Evolutionary conservation across 2,888 invertebrate genomes (phyloP).

Genomic region (Drosophila dives): DNA sequence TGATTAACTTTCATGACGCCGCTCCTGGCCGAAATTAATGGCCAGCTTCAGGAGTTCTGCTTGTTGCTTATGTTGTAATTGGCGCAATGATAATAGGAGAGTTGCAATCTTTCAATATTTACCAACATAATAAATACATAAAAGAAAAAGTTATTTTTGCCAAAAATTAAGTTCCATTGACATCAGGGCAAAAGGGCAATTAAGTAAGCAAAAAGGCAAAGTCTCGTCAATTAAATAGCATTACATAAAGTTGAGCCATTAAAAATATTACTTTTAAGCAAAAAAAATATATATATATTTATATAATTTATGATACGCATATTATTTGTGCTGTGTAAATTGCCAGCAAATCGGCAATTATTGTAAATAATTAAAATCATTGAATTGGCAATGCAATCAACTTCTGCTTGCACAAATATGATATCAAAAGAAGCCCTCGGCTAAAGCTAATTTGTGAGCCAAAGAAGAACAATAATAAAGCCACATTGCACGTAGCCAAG

Average conservation of each 20-base stretch:
- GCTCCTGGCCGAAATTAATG: slow-evolving; percentile 12
- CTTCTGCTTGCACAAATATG: slow-evolving; percentile 13
- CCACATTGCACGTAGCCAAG: slow-evolving; percentile 71
- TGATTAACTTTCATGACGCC: slow-evolving; percentile 69
- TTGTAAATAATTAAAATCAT: slow-evolving; percentile 31
- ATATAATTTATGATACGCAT: background rate
- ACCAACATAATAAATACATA: background rate
- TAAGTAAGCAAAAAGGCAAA: background rate
- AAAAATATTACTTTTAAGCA: background rate
- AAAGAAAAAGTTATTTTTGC: background rate
- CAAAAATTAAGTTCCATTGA: background rate
- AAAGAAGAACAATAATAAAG: slow-evolving; percentile 55
- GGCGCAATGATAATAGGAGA: slow-evolving; percentile 41
- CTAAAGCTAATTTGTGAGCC: slow-evolving; percentile 45
- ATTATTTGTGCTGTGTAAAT: slow-evolving; percentile 1
- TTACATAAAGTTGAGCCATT: background rate
- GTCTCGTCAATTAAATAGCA: background rate
- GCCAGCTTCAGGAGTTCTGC: slow-evolving; percentile 43
- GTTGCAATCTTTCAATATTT: slow-evolving; percentile 53
- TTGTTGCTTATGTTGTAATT: slow-evolving; percentile 60
- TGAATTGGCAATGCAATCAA: slow-evolving; percentile 15
- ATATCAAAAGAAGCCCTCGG: slow-evolving; percentile 33
- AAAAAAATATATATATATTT: too few relatives aligned
- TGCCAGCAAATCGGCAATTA: slow-evolving; percentile 4
- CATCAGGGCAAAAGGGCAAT: background rate